Base-by-base conservation (phyloP, 2,888 invertebrate genomes). In the Oscheius myriophilus region DNA sequence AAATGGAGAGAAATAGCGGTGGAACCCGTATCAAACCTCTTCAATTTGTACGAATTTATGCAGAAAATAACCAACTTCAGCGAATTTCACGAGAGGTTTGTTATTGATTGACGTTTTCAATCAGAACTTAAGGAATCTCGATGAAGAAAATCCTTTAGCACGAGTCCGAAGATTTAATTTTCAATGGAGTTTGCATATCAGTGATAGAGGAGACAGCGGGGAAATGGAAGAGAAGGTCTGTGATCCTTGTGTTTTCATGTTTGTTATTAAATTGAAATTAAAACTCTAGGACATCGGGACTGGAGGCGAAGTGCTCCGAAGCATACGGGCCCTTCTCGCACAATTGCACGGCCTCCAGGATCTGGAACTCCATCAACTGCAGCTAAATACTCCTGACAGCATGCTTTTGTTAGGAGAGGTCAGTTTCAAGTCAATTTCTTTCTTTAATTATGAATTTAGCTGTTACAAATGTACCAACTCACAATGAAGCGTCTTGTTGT, bases 11-110 rank as follows among this genome's bases (percentile, higher is more conserved):
- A 45, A 9, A 87, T 93, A 41, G 90, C 91, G 18, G 91, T 93
- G 76, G 90, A 91, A 42, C 93, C 93, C 0, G 91, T 91, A 89
- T 88, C 90, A 69, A 92, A 93, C 86, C 92, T 93, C 81, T 92
- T 92, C 87, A 93, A 93, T 86, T 89, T 93, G 51, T 93, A 92
- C 86, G 93, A 93, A 86, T 93, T 93, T 84, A 92, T 93, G 90
- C 91, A 92, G 68, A 91, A 93, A 89, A 86, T 93, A n/a, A 90
- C 92, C 0, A 77, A 78, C 39, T 81, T 77, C 58, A 68, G 73
- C n/a, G 79, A 81, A 61, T 78, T 73, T 51, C 78, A 81, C 52
- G 79, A 77, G 51, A 72, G 69, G 72, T 72, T 42, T 21, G 3
- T 16, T 9, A 14, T 41, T 23, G 21, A 4, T 23, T 33, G 18